Evolutionary conservation across 2,113 vertebrate genomes (phyloP).

Genomic region (Psephotus haematonotus): DNA sequence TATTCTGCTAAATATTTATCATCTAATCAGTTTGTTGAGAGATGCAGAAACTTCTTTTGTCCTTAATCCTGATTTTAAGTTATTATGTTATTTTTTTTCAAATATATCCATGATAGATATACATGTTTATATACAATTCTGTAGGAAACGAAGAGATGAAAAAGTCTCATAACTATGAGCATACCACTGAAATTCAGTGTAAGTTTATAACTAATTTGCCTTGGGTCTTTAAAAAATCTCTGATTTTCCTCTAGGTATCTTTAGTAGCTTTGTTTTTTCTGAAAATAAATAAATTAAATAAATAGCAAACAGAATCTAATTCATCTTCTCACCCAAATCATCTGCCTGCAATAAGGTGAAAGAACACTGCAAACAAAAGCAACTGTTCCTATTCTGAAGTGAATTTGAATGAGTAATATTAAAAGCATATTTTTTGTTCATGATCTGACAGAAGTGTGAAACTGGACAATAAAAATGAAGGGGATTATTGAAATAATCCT

Average conservation of each 20-base stretch:
- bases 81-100: background rate
- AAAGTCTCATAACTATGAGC: background rate
- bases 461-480: background rate
- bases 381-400: slow-evolving; percentile 19
- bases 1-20: slow-evolving; percentile 11
- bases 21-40: background rate
- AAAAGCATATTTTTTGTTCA: background rate
- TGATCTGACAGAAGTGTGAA: background rate
- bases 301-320: background rate
- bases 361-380: background rate
- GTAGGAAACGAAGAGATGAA: background rate
- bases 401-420: background rate
- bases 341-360: background rate
- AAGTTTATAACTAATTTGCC: background rate
- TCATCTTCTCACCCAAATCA: background rate
- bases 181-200: background rate
- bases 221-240: background rate
- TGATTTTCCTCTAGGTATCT: background rate
- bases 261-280: background rate
- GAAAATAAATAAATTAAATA: background rate
- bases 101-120: background rate
- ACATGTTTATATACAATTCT: accelerated
- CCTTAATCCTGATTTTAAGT: slow-evolving; percentile 3
- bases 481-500: background rate
- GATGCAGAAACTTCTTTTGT: slow-evolving; percentile 1